Conservation (phyloP, 2,888 invertebrate species). For the Clitarchus hookeri region DNA sequence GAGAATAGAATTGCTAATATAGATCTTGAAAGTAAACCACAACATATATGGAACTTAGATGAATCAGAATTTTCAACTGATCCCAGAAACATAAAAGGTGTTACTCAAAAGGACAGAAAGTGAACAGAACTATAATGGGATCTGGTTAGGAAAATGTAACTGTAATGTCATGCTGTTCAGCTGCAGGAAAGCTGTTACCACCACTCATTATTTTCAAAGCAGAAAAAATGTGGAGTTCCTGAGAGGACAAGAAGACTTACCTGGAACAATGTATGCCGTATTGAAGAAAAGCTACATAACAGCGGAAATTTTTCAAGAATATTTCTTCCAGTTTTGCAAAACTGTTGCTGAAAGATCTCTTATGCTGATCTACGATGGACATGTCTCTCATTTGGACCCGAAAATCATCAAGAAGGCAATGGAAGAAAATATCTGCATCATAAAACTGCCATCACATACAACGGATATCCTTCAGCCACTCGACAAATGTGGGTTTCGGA, state of each 20-base stretch:
- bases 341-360: neutral
- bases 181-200: neutral
- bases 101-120: slow-evolving; percentile 18
- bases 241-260: neutral
- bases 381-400: neutral
- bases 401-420: neutral
- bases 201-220: neutral
- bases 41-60: neutral
- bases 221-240: slow-evolving; percentile 11
- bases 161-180: slow-evolving; percentile 10
- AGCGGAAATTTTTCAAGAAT: neutral
- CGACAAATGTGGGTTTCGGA: neutral
- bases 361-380: neutral
- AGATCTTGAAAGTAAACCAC: too few species aligned
- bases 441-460: slow-evolving; percentile 11
- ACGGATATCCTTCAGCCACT: neutral
- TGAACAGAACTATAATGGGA: slow-evolving; percentile 10
- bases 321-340: neutral
- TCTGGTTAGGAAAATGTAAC: neutral
- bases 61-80: neutral
- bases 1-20: neutral
- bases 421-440: slow-evolving; percentile 10
- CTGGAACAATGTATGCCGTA: slow-evolving; percentile 12
- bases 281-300: neutral
- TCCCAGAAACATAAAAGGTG: neutral